Percentiles rank a stretch among this genome's conserved stretches.
Evolutionary conservation across 2,888 invertebrate species (phyloP).

Genomic region (Diachrysia chrysitis): DNA sequence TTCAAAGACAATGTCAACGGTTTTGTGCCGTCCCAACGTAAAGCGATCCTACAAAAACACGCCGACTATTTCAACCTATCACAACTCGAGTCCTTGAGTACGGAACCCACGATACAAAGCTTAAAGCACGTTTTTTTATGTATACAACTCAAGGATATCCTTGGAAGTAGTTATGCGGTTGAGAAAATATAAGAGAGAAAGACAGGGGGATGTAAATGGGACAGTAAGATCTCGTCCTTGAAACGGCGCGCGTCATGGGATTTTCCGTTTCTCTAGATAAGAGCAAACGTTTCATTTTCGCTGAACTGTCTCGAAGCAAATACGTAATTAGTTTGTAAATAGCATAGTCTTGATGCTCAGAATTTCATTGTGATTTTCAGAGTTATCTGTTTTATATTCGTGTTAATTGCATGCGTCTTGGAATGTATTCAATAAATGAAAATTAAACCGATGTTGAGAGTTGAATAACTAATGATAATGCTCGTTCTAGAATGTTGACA

Average conservation of each 20-base stretch:
- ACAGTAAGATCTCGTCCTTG: conserved; percentile 46
- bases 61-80: neutral
- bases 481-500: neutral
- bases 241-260: conserved; percentile 35
- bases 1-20: neutral
- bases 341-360: neutral
- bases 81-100: neutral
- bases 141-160: conserved; percentile 35
- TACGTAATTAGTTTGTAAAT: conserved; percentile 23
- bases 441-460: conserved; percentile 9
- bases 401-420: conserved; percentile 23
- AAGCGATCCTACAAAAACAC: conserved; percentile 2
- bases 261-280: conserved; percentile 43
- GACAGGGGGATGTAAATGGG: conserved; percentile 15
- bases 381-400: conserved; percentile 14
- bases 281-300: conserved; percentile 22
- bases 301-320: conserved; percentile 19
- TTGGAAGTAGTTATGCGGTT: conserved; percentile 35
- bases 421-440: conserved; percentile 35
- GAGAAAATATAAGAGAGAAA: conserved; percentile 44
- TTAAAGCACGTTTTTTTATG: conserved; percentile 14
- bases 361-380: conserved; percentile 14
- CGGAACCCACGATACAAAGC: conserved; percentile 11
- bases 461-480: conserved; percentile 21
- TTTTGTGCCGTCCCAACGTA: too few relatives aligned